Conservation (phyloP, 2,797 vertebrate genomes). For the Falco cherrug region DNA sequence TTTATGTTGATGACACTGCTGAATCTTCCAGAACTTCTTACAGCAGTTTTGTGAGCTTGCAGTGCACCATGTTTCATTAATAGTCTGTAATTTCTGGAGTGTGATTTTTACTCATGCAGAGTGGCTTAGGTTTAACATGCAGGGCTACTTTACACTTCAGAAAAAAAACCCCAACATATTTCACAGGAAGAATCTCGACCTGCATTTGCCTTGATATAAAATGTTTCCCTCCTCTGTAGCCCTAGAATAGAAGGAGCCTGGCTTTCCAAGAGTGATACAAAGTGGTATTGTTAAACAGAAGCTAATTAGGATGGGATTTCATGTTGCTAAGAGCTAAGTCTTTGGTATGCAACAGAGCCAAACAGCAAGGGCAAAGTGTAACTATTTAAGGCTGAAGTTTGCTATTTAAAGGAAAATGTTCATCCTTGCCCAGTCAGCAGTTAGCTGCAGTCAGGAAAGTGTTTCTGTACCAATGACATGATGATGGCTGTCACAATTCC, state of each 20-base stretch:
- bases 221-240: constrained; percentile 8
- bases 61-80: background rate
- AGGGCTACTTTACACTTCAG: background rate
- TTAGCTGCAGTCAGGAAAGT: background rate
- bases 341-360: constrained; percentile 64
- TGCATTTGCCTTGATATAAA: background rate
- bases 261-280: constrained; percentile 68
- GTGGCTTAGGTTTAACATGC: background rate
- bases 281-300: constrained; percentile 75
- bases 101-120: background rate
- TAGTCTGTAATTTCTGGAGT: background rate
- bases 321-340: constrained; percentile 72
- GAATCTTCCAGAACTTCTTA: background rate
- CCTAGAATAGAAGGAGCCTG: constrained; percentile 58
- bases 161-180: background rate
- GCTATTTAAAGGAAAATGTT: constrained; percentile 46
- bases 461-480: constrained; percentile 3
- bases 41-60: background rate
- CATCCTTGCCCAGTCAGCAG: background rate
- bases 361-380: constrained; percentile 62
- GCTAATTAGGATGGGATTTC: constrained; percentile 75
- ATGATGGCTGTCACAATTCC: background rate
- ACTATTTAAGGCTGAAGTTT: constrained; percentile 65
- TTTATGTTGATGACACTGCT: background rate
- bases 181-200: background rate